phyloP scores from a whole-genome alignment of 2,888 invertebrate genomes.

The Ormyrus thymus region DNA sequence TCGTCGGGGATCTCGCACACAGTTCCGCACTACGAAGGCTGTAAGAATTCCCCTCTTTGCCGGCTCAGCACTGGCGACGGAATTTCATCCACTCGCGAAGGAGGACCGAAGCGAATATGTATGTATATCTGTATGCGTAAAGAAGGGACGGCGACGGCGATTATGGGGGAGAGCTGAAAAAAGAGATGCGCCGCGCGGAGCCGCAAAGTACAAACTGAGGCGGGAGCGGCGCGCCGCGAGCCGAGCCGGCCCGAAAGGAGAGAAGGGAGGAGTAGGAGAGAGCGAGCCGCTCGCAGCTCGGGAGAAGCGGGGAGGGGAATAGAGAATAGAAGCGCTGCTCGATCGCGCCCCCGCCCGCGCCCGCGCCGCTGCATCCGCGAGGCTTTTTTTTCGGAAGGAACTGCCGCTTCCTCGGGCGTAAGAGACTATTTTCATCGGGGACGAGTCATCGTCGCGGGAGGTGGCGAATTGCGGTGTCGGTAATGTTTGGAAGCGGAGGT shows the following conservation, averaged over 20 bases:
- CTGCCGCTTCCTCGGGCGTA: too few species aligned
- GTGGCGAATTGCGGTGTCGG: too few species aligned
- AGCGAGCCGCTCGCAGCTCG: neutral
- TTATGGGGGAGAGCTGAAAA: neutral
- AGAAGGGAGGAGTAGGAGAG: neutral
- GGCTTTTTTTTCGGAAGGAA: too few species aligned
- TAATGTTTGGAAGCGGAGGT: too few species aligned
- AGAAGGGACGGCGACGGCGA: neutral
- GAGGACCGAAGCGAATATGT: neutral
- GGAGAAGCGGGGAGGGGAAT: slow-evolving; percentile 10
- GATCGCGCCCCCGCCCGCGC: neutral
- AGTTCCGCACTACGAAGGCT: neutral
- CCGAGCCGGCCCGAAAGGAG: slow-evolving; percentile 7
- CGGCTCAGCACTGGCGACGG: neutral
- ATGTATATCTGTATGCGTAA: neutral
- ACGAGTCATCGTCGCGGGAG: too few species aligned
- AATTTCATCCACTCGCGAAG: neutral
- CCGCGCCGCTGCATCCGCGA: too few species aligned
- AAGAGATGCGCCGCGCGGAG: slow-evolving; percentile 27
- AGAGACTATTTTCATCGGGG: too few species aligned
- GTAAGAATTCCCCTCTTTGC: neutral
- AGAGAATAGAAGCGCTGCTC: slow-evolving; percentile 32
- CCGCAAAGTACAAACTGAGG: slow-evolving; percentile 47
- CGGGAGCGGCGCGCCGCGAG: slow-evolving; percentile 25
- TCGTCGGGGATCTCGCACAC: neutral